These are phyloP conservation scores for Sebastes itinus DNA, from an alignment of 2,797 vertebrate species.

Conservation along the genomic window DNA sequence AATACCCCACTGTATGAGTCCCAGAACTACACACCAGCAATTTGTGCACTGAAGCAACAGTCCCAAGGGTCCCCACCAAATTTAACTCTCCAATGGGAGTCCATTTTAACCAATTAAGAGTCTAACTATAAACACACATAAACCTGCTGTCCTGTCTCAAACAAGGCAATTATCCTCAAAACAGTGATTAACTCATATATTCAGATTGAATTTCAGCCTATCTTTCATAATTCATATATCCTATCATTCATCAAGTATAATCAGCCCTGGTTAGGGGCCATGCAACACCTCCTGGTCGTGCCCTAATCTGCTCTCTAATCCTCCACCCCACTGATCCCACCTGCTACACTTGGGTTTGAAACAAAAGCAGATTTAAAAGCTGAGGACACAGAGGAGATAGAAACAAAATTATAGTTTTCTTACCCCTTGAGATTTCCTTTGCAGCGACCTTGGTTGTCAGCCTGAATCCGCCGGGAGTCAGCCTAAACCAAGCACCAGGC, in stretches of 20 bases:
- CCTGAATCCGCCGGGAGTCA: constrained; percentile 81
- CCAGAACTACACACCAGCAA: background rate
- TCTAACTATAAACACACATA: constrained; percentile 10
- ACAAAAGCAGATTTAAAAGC: constrained; percentile 1
- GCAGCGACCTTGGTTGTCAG: constrained; percentile 74
- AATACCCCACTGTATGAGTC: background rate
- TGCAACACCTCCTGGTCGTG: constrained; percentile 23
- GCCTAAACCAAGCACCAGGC: constrained; percentile 76
- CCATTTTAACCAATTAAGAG: constrained; percentile 16
- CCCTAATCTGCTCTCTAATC: constrained; percentile 6
- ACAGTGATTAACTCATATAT: background rate
- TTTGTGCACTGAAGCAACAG: constrained; percentile 1
- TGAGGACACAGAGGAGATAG: background rate
- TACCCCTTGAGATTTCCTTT: constrained; percentile 76
- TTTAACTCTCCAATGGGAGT: background rate
- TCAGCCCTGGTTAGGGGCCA: constrained; percentile 24
- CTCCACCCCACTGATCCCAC: constrained; percentile 28
- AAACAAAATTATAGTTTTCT: constrained; percentile 43
- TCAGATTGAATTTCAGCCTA: constrained; percentile 7
- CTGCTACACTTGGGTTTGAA: constrained; percentile 13
- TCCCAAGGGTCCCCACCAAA: background rate
- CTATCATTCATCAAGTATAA: constrained; percentile 33
- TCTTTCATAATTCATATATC: background rate
- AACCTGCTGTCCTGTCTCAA: background rate
- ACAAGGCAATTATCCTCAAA: constrained; percentile 9